Evolutionary conservation across 2,113 vertebrate genomes (phyloP), one percentile per base, ranked within the genome.

Genomic region (Hippoglossus stenolepis): DNA sequence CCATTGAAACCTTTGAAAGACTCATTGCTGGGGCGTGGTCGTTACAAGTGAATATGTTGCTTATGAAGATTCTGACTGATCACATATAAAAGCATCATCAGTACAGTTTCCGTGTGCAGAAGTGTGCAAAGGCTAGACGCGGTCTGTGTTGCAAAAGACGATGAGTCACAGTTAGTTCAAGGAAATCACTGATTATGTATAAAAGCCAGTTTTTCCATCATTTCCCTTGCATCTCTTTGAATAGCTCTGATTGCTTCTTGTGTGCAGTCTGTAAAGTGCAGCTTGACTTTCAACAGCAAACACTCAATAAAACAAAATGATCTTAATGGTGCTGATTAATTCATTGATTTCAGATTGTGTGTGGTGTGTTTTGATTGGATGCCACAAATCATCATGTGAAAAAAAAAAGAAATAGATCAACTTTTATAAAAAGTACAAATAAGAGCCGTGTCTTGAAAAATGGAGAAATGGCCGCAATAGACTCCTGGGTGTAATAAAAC

Each of bases 261-360:
- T 82, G 69, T 82, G 66, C 6, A 26, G 73, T 54, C 63, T 28
- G 61, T 62, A 86, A 75, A 85, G 78, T 73, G 51, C 65, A 80
- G 62, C 77, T 9, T 82, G 86, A 85, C 82, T 84, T 49, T 82
- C 77, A 78, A 31, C 31, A 31, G 5, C 75, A 77, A 87, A 90
- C 80, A 87, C 82, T 85, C 73, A 61, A 75, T 70, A 85, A 84
- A 83, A 84, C 79, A 82, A 75, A 84, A 87, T 79, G 73, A 84
- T 87, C 88, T 84, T 79, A 83, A 89, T 85, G 81, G 45, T 2
- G 49, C 57, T 89, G 88, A 91, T 89, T 91, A 85, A 90, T 86
- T 86, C 83, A 84, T 86, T 73, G 73, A 85, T 84, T 86, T 85
- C 54, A 47, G 74, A 88, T 76, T 85, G 71, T 82, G 70, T 75